Evolutionary conservation across 2,888 invertebrate genomes (phyloP).

Genomic region (Drosophila quinaria): DNA sequence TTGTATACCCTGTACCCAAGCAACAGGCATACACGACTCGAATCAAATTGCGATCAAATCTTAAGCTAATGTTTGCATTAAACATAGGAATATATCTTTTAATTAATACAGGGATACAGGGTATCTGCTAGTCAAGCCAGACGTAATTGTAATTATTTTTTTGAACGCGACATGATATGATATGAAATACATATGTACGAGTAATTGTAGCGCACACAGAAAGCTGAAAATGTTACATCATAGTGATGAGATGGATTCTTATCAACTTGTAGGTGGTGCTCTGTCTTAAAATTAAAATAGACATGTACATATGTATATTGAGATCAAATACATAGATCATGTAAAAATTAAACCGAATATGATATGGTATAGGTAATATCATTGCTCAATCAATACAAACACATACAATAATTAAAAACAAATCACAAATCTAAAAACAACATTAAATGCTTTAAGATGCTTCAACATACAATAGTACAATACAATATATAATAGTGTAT

Average conservation of each 20-base stretch:
- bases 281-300: slow-evolving; percentile 2
- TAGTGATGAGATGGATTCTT: slow-evolving; percentile 6
- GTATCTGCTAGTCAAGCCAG: slow-evolving; percentile 22
- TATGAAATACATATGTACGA: too few species aligned
- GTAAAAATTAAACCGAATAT: slow-evolving; percentile 8
- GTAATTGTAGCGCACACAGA: slow-evolving; percentile 32
- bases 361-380: slow-evolving; percentile 19
- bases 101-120: slow-evolving; percentile 11
- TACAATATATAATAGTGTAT: slow-evolving; percentile 2
- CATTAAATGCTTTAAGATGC: slow-evolving; percentile 37
- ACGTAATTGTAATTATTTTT: neutral
- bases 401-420: neutral
- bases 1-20: slow-evolving; percentile 13
- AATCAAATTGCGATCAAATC: neutral
- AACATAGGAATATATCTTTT: slow-evolving; percentile 11
- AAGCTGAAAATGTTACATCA: slow-evolving; percentile 30
- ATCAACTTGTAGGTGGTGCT: slow-evolving; percentile 23
- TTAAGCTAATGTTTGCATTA: neutral
- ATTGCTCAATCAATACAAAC: slow-evolving; percentile 22
- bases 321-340: slow-evolving; percentile 4
- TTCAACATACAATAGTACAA: slow-evolving; percentile 36
- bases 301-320: neutral
- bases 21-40: slow-evolving; percentile 11
- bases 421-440: slow-evolving; percentile 23
- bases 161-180: slow-evolving; percentile 15